Evolutionary conservation across 2,888 invertebrate genomes (phyloP).

Genomic region (Dysmachus trigonus): DNA sequence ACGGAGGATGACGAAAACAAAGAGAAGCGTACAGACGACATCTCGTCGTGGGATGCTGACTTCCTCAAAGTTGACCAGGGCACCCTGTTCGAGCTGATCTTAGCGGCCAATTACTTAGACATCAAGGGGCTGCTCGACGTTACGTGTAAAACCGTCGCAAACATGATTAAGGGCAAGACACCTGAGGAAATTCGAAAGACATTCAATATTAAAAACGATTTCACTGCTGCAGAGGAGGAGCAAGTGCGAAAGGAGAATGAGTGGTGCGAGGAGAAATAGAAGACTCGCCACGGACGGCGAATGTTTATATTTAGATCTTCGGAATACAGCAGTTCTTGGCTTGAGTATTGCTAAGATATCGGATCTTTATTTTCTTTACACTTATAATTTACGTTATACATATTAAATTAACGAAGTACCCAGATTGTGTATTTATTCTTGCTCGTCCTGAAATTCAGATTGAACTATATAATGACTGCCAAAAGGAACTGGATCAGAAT

Average conservation of each 20-base stretch:
- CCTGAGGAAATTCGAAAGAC: constrained; percentile 95
- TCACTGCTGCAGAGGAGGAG: constrained; percentile 93
- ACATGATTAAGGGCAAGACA: constrained; percentile 96
- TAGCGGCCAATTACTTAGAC: constrained; percentile 95
- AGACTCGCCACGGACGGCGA: neutral
- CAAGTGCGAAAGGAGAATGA: constrained; percentile 94
- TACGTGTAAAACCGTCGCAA: constrained; percentile 95
- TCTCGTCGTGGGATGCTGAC: constrained; percentile 97
- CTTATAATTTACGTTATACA: constrained; percentile 9
- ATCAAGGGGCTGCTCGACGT: constrained; percentile 93
- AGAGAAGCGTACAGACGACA: constrained; percentile 95
- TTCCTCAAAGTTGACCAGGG: constrained; percentile 96
- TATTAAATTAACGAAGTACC: constrained; percentile 1
- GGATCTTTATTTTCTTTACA: constrained; percentile 1
- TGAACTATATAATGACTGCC: no score
- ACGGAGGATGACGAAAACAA: constrained; percentile 96
- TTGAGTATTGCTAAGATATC: neutral
- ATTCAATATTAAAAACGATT: constrained; percentile 95
- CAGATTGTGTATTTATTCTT: neutral
- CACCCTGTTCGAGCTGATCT: constrained; percentile 90
- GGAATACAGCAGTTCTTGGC: neutral
- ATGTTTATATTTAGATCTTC: neutral
- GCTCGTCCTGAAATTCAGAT: neutral
- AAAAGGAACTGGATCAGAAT: no score
- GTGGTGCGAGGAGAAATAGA: constrained; percentile 66